Base-by-base conservation (phyloP, 2,797 vertebrate genomes). In the Chelmon rostratus region DNA sequence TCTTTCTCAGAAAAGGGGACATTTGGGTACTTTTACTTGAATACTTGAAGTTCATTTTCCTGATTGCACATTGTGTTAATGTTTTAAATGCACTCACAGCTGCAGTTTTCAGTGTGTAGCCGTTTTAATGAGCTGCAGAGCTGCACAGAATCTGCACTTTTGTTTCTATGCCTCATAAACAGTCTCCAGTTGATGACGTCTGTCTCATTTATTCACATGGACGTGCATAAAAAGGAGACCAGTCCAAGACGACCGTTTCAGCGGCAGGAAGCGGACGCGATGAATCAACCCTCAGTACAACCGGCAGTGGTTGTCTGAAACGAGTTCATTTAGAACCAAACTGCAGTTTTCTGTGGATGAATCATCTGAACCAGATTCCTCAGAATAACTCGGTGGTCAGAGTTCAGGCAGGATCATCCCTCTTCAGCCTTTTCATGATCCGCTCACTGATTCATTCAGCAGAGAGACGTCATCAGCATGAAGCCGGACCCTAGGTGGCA, bases 271-370 rank as follows among this genome's bases (percentile, higher is more conserved):
- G 31, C 46, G 53, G 54, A 57, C 64, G 28, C 6, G 2, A 63
- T 76, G 68, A 83, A 47, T 66, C 72, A 69, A 18, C 49, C 46
- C 28, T 37, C 53, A 64, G 57, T 38, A 46, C 72, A 69, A 18
- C 49, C 46, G 28, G 37, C 53, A 64, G 57, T 38, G 46, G 25
- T 53, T 72, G 28, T 71, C 44, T 75, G 52, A 71, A 58, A n/a
- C 1, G 31, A 47, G 66, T 50, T 44, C n/a, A 68, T 47, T 59
- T 19, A 44, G 19, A 65, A 12, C 54, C 59, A 57, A 56, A 75
- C 21, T 19, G 21, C 63, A 66, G 46, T 28, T 65, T 49, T 73
- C 38, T 50, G n/a, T 56, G 44, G 18, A 72, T 77, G 54, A 82
- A 63, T 66, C 76, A 77, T 46, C 40, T 23, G 47, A 67, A 54